A percentile compares a stretch with the other conserved stretches of the same genome.
These are phyloP conservation scores for Otus sunia DNA, from an alignment of 2,113 vertebrate species.

Conservation along the genomic window DNA sequence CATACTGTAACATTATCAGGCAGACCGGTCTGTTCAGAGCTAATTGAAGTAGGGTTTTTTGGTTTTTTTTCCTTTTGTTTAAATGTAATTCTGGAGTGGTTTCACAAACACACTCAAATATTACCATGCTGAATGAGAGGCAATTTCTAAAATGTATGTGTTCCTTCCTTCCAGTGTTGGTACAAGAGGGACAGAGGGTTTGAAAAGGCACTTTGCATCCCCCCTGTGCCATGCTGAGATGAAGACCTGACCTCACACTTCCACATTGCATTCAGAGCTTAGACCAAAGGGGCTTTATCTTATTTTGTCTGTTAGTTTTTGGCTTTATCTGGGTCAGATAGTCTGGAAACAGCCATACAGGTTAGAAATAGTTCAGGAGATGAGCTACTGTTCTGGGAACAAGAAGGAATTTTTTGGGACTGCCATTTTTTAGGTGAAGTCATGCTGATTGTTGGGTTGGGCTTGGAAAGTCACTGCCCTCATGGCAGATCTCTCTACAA, in stretches of 20 bases:
- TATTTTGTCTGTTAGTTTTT: background rate
- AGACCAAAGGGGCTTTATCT: background rate
- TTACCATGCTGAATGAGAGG: conserved; percentile 10
- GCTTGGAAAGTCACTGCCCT: background rate
- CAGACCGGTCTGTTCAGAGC: conserved; percentile 50
- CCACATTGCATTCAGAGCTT: background rate
- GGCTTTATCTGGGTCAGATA: background rate
- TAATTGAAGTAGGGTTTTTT: conserved; percentile 57
- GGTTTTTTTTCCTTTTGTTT: background rate
- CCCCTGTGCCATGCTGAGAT: fast-evolving
- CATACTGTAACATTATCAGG: conserved; percentile 11
- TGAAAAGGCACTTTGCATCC: background rate
- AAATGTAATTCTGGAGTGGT: conserved; percentile 38
- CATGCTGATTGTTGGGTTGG: background rate
- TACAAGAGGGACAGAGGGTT: background rate
- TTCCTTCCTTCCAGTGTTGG: background rate
- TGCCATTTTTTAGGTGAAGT: background rate
- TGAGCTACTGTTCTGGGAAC: background rate
- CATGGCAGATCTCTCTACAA: background rate
- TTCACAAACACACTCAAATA: conserved; percentile 55
- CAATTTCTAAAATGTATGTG: background rate
- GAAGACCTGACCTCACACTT: background rate
- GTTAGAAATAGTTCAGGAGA: background rate
- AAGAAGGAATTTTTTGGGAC: background rate
- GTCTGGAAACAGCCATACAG: background rate